Conservation (phyloP, 2,888 invertebrate genomes). For the Diarsia mendica region DNA sequence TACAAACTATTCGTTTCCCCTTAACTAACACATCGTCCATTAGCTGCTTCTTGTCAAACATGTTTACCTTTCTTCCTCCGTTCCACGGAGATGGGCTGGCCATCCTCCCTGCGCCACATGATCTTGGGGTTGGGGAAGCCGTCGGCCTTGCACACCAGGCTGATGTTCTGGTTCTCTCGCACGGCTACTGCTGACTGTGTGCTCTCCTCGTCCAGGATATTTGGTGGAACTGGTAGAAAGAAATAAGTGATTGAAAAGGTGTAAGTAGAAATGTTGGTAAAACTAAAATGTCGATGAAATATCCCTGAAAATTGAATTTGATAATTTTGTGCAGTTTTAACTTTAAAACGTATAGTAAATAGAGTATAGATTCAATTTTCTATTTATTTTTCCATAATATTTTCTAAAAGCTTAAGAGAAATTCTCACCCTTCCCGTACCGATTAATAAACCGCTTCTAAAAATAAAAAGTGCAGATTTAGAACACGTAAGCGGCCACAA, state of each 20-base stretch:
- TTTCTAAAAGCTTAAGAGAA: constrained; percentile 1
- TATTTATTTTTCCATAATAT: neutral
- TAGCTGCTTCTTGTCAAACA: neutral
- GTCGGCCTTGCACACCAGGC: constrained; percentile 96
- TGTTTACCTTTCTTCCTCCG: constrained; percentile 95
- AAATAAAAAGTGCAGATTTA: constrained; percentile 65
- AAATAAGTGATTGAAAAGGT: neutral
- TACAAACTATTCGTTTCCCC: neutral
- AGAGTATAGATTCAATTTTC: neutral
- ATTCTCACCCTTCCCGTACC: constrained; percentile 10
- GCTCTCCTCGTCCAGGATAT: constrained; percentile 97
- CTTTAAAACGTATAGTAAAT: neutral
- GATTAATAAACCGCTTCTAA: constrained; percentile 54
- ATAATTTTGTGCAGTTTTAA: neutral
- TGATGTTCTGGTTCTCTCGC: constrained; percentile 98
- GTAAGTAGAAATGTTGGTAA: neutral
- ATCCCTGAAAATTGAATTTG: neutral
- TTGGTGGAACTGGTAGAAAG: constrained; percentile 95
- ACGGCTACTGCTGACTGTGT: constrained; percentile 97
- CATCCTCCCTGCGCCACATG: constrained; percentile 98
- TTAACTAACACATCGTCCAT: neutral
- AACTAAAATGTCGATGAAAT: neutral
- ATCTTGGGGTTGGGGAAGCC: constrained; percentile 98
- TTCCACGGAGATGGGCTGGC: constrained; percentile 95
- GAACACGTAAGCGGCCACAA: constrained; percentile 67